Conservation (phyloP, 2,113 vertebrate genomes). For the Bos indicus region DNA sequence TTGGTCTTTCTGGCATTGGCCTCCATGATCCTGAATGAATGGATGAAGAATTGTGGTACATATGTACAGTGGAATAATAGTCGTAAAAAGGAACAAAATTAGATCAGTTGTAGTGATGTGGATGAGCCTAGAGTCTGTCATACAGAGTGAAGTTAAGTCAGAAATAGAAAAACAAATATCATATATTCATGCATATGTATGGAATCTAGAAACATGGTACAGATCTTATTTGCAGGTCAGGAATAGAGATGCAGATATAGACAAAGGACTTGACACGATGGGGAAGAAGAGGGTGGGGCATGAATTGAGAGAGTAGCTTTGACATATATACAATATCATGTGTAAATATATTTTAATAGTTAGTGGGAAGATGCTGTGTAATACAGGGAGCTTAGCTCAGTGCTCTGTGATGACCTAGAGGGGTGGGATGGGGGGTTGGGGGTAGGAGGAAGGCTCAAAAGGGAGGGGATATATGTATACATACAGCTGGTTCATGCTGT, state of each 20-base stretch:
- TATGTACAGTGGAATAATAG: not conserved
- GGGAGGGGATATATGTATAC: not conserved
- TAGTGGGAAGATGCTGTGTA: not conserved
- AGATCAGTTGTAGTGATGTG: not conserved
- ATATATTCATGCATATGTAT: not conserved
- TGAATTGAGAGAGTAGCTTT: not conserved
- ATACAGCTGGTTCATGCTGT: not conserved
- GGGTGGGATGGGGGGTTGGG: not conserved
- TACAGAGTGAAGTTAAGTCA: not conserved
- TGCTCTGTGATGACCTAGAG: not conserved
- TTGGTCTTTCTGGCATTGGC: not conserved
- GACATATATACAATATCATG: not conserved
- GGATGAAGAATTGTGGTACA: not conserved
- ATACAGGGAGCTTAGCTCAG: not conserved
- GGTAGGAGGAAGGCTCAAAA: not conserved
- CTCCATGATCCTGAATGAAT: not conserved
- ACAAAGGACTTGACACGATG: not conserved
- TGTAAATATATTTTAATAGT: not conserved
- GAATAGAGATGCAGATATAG: not conserved
- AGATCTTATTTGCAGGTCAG: not conserved
- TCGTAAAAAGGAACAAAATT: not conserved
- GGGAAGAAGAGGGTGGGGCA: not conserved
- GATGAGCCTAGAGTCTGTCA: not conserved
- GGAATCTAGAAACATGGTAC: not conserved
- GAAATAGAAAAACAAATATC: not conserved